Conservation (phyloP, 2,797 vertebrate genomes). For the Tangara arthus region DNA sequence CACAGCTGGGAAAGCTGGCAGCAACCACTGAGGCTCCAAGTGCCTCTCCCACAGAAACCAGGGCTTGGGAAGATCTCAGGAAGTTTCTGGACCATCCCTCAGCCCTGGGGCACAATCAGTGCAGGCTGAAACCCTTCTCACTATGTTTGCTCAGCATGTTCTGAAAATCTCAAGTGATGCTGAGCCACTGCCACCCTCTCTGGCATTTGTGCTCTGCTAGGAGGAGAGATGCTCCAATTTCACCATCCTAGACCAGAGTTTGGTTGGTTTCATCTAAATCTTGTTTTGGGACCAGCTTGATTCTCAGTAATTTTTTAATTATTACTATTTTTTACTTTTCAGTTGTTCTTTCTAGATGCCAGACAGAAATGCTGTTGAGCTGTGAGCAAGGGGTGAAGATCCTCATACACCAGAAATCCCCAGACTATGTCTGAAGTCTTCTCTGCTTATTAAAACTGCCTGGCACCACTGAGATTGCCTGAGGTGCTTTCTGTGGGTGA, state of each 20-base stretch:
- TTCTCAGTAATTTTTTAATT: not conserved
- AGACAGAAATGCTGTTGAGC: not conserved
- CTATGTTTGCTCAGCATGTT: not conserved
- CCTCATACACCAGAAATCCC: not conserved
- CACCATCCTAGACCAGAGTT: not conserved
- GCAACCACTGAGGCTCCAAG: not conserved
- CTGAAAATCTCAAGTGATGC: not conserved
- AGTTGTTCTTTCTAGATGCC: not conserved
- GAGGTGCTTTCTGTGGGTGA: not conserved
- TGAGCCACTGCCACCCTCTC: not conserved
- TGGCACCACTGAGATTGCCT: not conserved
- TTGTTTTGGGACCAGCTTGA: not conserved
- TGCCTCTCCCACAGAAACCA: not conserved
- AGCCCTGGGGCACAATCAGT: not conserved
- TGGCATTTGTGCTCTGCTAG: not conserved
- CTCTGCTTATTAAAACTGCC: not conserved
- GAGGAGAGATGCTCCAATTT: not conserved
- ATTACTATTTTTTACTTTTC: not conserved
- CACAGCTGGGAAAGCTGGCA: accelerated
- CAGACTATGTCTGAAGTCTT: not conserved
- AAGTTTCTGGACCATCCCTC: not conserved
- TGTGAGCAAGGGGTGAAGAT: not conserved
- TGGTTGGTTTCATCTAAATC: not conserved
- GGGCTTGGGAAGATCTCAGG: not conserved
- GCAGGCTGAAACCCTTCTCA: not conserved